A percentile compares a stretch with the other conserved stretches of the same genome.
phyloP scores from a whole-genome alignment of 92 coral and sea anemone genomes.

The Plumapathes pennacea region DNA sequence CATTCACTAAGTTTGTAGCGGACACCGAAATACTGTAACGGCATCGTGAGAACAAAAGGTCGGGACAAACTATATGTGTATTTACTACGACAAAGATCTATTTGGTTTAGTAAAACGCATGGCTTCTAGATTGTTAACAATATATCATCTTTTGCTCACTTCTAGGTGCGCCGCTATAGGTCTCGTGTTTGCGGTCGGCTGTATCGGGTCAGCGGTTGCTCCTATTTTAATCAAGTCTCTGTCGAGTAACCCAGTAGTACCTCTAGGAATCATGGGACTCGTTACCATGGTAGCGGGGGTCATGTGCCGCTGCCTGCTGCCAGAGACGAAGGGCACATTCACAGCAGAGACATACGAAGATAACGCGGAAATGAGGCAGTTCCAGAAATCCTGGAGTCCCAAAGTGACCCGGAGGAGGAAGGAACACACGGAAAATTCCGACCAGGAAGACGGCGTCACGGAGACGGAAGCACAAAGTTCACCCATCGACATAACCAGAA shows the following conservation, averaged over 20 bases:
- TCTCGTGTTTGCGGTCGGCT: constrained; percentile 45
- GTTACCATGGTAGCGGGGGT: constrained; percentile 55
- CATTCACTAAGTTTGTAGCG: too few species aligned
- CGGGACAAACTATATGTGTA: too few species aligned
- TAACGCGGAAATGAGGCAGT: constrained; percentile 7
- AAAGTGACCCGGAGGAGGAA: constrained; percentile 11
- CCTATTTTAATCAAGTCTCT: constrained; percentile 64
- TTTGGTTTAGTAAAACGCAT: too few species aligned
- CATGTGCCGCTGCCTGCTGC: constrained; percentile 47
- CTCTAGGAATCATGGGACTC: constrained; percentile 71
- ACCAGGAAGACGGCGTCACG: not conserved
- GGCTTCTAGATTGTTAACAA: too few species aligned
- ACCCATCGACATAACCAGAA: constrained; percentile 9
- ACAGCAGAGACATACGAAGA: constrained; percentile 53
- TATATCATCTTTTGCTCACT: too few species aligned
- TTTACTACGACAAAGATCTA: too few species aligned
- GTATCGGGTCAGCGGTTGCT: constrained; percentile 51
- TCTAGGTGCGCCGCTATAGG: constrained; percentile 71
- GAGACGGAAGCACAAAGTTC: not conserved
- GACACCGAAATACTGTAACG: too few species aligned
- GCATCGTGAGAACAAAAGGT: too few species aligned
- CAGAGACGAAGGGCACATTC: constrained; percentile 68
- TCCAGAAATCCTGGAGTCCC: constrained; percentile 44
- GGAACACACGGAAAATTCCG: constrained; percentile 8
- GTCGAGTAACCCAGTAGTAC: constrained; percentile 46